These are phyloP conservation scores for Xestia xanthographa DNA, from an alignment of 2,888 invertebrate genomes.

Conservation along the genomic window DNA sequence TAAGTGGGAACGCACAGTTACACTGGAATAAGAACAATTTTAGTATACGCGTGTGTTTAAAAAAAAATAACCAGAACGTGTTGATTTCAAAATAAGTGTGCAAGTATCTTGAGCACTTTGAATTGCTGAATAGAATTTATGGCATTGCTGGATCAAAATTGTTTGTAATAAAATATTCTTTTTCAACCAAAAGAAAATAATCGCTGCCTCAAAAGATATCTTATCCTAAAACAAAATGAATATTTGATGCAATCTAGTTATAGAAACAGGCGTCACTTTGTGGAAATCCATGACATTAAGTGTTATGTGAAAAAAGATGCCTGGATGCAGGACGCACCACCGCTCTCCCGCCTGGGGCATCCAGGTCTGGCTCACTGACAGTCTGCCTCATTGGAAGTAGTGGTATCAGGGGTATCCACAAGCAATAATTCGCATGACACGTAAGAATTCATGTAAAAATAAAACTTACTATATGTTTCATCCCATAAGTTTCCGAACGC, in stretches of 20 bases:
- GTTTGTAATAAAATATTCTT: conserved; percentile 20
- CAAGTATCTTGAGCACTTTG: conserved; percentile 37
- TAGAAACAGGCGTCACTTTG: too few species aligned
- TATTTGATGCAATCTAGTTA: neutral
- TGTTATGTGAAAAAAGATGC: too few species aligned
- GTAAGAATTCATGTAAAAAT: neutral
- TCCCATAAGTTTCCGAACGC: too few species aligned
- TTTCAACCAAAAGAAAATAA: conserved; percentile 3
- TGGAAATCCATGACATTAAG: too few species aligned
- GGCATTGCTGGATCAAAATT: conserved; percentile 16
- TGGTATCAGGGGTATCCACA: too few species aligned
- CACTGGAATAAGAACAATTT: neutral
- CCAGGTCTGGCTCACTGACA: too few species aligned
- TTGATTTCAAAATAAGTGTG: conserved; percentile 15
- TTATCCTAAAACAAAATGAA: neutral
- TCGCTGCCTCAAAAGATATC: neutral
- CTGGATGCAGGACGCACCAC: too few species aligned
- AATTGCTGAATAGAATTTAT: conserved; percentile 45
- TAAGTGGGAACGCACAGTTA: too few species aligned
- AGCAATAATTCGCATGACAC: too few species aligned
- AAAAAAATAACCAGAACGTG: conserved; percentile 19
- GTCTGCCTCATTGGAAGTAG: too few species aligned
- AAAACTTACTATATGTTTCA: neutral
- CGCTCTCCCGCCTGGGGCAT: too few species aligned
- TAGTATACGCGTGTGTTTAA: neutral